These are phyloP conservation scores for Rafetus swinhoei DNA, from an alignment of 2,113 vertebrate species.

Conservation along the genomic window DNA sequence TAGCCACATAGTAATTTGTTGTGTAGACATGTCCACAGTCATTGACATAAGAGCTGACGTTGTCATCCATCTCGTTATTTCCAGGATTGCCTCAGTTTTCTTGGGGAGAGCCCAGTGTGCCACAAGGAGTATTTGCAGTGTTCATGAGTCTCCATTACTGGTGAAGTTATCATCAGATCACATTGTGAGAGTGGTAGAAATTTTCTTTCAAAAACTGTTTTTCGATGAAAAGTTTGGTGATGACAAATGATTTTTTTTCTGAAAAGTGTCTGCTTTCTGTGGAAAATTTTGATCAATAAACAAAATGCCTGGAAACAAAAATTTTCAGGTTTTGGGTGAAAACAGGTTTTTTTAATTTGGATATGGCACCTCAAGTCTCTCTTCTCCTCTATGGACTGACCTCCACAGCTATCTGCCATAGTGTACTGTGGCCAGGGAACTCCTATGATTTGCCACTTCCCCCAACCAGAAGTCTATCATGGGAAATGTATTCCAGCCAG, in stretches of 20 bases:
- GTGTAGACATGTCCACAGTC: too few species aligned
- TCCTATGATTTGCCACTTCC: background rate
- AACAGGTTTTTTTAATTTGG: background rate
- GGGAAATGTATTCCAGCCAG: background rate
- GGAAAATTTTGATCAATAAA: background rate
- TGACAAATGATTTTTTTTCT: background rate
- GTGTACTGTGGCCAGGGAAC: background rate
- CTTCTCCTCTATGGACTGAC: background rate
- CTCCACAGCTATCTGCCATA: background rate
- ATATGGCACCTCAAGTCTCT: background rate
- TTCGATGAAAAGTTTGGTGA: fast-evolving
- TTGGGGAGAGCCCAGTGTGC: too few species aligned
- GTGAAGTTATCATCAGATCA: background rate
- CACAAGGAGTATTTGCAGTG: background rate
- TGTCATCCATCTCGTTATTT: background rate
- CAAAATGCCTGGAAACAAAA: background rate
- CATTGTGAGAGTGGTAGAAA: background rate
- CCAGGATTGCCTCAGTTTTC: background rate
- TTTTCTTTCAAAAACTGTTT: background rate
- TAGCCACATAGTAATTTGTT: too few species aligned
- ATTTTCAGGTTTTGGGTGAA: background rate
- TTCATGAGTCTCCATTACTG: background rate
- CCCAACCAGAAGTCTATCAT: background rate
- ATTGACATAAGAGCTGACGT: background rate
- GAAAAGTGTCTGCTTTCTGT: background rate